Conservation (phyloP, 2,888 invertebrate genomes). For the Resseliella maxima region DNA sequence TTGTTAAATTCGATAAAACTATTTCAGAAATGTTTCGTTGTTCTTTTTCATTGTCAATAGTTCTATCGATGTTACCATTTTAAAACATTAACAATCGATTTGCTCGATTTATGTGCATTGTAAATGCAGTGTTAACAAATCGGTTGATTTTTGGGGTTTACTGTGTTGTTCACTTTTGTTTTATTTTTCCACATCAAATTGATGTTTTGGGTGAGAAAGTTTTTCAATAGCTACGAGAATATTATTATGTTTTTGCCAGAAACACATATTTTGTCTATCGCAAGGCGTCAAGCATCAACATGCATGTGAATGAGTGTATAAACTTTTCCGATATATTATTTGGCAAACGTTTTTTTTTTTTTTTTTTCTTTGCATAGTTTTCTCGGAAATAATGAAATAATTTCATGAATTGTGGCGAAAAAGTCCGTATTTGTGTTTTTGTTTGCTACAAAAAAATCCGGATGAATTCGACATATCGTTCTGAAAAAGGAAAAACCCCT, state of each 20-base stretch:
- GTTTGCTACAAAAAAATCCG: background rate
- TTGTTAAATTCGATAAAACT: slow-evolving; percentile 39
- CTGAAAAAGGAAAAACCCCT: too few relatives aligned
- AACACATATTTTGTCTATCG: background rate
- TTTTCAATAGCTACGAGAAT: background rate
- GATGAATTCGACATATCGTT: background rate
- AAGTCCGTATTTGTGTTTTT: background rate
- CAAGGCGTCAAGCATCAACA: background rate
- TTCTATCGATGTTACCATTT: background rate
- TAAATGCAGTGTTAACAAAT: slow-evolving; percentile 35
- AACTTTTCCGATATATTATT: background rate
- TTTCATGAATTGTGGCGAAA: background rate
- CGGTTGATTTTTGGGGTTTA: background rate
- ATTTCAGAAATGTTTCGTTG: slow-evolving; percentile 24
- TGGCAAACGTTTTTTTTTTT: background rate
- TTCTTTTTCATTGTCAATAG: background rate
- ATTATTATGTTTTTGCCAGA: background rate
- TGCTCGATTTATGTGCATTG: slow-evolving; percentile 22
- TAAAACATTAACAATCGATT: slow-evolving; percentile 38
- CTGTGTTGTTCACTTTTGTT: background rate
- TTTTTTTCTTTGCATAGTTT: background rate
- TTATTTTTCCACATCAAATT: background rate
- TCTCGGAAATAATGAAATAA: background rate
- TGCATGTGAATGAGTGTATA: background rate
- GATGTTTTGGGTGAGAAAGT: background rate